Percentiles rank a stretch among this genome's conserved stretches.
Conservation (phyloP, 2,113 vertebrate genomes). For the Dinomys branickii region DNA sequence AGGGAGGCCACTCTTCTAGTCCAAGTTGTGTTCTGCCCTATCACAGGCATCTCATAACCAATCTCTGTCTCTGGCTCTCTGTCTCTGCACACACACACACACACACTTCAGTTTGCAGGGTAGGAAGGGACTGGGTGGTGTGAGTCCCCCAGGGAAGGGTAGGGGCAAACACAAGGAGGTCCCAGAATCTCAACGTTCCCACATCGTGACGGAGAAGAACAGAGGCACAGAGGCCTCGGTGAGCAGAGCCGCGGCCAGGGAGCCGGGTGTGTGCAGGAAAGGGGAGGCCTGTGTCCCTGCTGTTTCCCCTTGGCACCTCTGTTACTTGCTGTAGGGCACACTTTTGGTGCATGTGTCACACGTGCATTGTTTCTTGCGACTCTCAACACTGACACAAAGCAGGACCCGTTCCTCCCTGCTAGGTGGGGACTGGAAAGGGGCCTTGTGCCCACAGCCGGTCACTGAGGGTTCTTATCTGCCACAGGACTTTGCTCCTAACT, state of each 20-base stretch:
- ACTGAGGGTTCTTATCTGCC: neutral
- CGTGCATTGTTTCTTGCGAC: neutral
- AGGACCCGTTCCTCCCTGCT: neutral
- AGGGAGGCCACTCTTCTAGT: neutral
- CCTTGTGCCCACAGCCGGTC: neutral
- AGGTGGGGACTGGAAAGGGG: neutral
- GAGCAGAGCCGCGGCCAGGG: neutral
- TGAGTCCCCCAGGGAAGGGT: neutral
- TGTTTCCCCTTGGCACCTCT: neutral
- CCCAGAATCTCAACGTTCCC: too few species aligned
- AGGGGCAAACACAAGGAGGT: neutral
- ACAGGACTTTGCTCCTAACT: neutral
- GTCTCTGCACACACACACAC: neutral
- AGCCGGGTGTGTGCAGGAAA: fast-evolving
- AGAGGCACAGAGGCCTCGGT: slow-evolving; percentile 25
- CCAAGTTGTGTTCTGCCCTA: neutral
- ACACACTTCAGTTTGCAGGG: neutral
- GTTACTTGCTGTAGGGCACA: neutral
- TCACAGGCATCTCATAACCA: neutral
- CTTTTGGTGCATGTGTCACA: neutral
- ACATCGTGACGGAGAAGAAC: slow-evolving; percentile 52
- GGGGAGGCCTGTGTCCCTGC: neutral
- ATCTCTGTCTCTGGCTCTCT: too few species aligned
- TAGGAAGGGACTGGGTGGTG: neutral
- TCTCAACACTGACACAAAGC: neutral